Evolutionary conservation across 2,888 invertebrate genomes (phyloP).

Genomic region (Diaprepes abbreviatus): DNA sequence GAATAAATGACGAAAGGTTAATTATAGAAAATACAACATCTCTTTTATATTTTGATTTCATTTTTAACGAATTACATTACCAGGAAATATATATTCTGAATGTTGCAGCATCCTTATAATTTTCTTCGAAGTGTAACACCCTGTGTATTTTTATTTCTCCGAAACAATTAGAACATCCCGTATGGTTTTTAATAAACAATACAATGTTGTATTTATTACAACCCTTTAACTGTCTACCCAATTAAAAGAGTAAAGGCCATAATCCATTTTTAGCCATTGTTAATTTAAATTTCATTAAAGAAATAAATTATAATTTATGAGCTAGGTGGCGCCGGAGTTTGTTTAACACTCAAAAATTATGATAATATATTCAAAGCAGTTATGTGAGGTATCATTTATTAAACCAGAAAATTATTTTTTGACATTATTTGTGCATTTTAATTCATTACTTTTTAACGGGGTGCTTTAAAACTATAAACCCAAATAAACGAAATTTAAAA

Average conservation of each 20-base stretch:
- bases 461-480: constrained; percentile 53
- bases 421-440: constrained; percentile 48
- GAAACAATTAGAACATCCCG: not conserved
- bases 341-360: constrained; percentile 52
- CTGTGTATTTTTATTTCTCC: no score
- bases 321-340: constrained; percentile 53
- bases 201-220: constrained; percentile 20
- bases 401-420: constrained; percentile 42
- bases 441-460: constrained; percentile 42
- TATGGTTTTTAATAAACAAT: not conserved
- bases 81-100: no score
- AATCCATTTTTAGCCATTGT: constrained; percentile 40
- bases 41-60: no score
- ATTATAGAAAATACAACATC: no score
- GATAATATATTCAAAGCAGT: constrained; percentile 54
- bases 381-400: constrained; percentile 47
- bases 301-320: constrained; percentile 54
- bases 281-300: constrained; percentile 49
- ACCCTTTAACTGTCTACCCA: constrained; percentile 15
- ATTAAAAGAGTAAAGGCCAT: constrained; percentile 32
- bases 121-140: no score
- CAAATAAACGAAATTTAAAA: constrained; percentile 54
- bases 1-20: no score
- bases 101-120: no score
- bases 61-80: no score